Base-by-base conservation (phyloP, 2,797 vertebrate species). In the Tokudaia tokunoshimensis region DNA sequence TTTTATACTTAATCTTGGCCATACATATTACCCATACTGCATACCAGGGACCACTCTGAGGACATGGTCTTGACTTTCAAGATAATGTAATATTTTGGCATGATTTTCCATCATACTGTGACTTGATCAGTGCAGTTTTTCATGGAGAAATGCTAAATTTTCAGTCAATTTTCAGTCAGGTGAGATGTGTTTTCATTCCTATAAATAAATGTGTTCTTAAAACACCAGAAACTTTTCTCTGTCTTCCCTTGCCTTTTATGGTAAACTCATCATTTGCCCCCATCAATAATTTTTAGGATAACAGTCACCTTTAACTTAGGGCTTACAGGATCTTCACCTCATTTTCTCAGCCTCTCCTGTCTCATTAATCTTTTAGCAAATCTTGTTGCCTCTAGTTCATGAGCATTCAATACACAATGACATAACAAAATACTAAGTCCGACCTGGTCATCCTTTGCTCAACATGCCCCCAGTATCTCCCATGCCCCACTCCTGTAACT, bases 171-270 rank as follows among this genome's bases (percentile, higher is more conserved):
- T 86, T 86, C 72, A 75, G 24, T 15, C 1, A 17, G 52, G 29
- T 80, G 67, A 95, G 52, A 74, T 50, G 12, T 91, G 9, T 92
- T 83, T 83, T 78, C 47, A 61, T 75, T 94, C 80, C 15, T 26
- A n/a, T 72, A 47, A 67, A 47, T 20, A 61, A 65, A 67, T 22
- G 34, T 10, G 13, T 41, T 65, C 41, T 61, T 31, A 70, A 70
- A n/a, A 50, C 47, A 86, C 22, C 47, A 29, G 20, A n/a, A 34
- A 17, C 59, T 41, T n/a, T 44, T 20, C 17, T 26, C 22, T 10
- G 7, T 50, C 29, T 9, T 17, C 81, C 44, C 15, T 55, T 52
- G 31, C 57, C 47, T 72, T 55, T 85, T 44, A 83, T 5, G 75
- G 29, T 81, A 80, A 75, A 75, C 50, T 89, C 50, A 47, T 80